A percentile compares a stretch with the other conserved stretches of the same genome.
Conservation (phyloP, 2,888 invertebrate genomes). For the Beris chalybata region DNA sequence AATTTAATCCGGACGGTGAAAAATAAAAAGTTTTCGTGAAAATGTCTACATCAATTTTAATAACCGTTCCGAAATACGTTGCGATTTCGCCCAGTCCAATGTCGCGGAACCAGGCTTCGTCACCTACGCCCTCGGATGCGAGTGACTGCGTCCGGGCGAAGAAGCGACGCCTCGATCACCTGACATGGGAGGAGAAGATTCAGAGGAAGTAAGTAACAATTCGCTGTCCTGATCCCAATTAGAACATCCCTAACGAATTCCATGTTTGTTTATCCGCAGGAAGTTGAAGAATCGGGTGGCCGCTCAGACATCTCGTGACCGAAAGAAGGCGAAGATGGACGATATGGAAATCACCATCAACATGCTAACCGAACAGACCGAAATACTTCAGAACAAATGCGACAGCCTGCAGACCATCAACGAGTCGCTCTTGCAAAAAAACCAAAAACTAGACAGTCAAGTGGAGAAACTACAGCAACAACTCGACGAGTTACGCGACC, state of each 20-base stretch:
- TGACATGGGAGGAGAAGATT: slow-evolving; percentile 84
- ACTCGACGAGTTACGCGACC: slow-evolving; percentile 57
- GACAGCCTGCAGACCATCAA: slow-evolving; percentile 61
- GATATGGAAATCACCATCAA: slow-evolving; percentile 78
- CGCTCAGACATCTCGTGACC: slow-evolving; percentile 94
- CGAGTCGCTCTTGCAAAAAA: slow-evolving; percentile 66
- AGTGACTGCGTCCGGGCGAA: slow-evolving; percentile 53
- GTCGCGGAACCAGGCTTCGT: slow-evolving; percentile 42
- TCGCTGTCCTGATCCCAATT: background rate
- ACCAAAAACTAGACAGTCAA: slow-evolving; percentile 69
- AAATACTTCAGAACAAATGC: slow-evolving; percentile 60
- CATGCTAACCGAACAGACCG: slow-evolving; percentile 65
- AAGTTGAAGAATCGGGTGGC: slow-evolving; percentile 96
- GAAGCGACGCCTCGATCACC: slow-evolving; percentile 79
- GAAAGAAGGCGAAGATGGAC: slow-evolving; percentile 92
- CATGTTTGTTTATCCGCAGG: slow-evolving; percentile 60
- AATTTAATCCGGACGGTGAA: background rate
- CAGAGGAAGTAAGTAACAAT: slow-evolving; percentile 75
- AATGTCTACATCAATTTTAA: slow-evolving; percentile 46
- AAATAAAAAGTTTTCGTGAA: slow-evolving; percentile 1
- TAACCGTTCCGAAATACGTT: slow-evolving; percentile 52
- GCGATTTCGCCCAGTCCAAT: slow-evolving; percentile 46
- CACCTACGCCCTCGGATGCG: slow-evolving; percentile 42
- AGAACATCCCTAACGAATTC: slow-evolving; percentile 26
- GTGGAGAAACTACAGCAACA: slow-evolving; percentile 63